phyloP scores from a whole-genome alignment of 2,797 vertebrate genomes.

The Rhinoraja longicauda region DNA sequence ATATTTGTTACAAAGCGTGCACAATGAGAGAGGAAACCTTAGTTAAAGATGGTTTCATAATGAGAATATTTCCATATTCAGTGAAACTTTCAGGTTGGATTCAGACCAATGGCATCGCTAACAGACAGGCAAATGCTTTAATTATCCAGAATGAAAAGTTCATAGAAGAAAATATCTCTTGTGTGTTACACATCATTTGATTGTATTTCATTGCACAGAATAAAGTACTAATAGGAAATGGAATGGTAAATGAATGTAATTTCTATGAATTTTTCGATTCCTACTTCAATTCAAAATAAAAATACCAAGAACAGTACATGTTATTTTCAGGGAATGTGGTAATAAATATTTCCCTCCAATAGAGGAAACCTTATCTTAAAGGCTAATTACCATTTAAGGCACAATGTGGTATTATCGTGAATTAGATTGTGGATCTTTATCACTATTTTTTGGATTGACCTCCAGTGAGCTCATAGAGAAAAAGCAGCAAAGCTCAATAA shows the following conservation, averaged over 20 bases:
- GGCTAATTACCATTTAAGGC: background rate
- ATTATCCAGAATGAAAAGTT: background rate
- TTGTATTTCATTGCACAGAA: background rate
- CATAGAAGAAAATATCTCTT: background rate
- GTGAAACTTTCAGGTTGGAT: background rate
- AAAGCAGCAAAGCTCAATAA: background rate
- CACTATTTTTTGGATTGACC: background rate
- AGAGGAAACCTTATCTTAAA: background rate
- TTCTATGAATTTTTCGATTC: background rate
- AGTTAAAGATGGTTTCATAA: background rate
- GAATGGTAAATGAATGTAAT: background rate
- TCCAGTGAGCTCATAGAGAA: background rate
- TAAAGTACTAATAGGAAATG: background rate
- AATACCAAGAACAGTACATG: background rate
- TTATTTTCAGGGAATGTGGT: constrained; percentile 1
- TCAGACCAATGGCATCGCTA: background rate
- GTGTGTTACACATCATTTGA: background rate
- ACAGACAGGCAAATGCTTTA: background rate
- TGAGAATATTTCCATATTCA: background rate
- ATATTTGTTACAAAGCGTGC: background rate
- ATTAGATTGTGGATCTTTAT: background rate
- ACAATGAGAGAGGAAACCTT: background rate
- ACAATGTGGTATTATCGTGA: background rate
- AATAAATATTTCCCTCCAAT: background rate
- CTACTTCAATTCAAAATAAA: background rate